These are phyloP conservation scores for Propithecus coquereli DNA, from an alignment of 2,113 vertebrate genomes.

Conservation along the genomic window DNA sequence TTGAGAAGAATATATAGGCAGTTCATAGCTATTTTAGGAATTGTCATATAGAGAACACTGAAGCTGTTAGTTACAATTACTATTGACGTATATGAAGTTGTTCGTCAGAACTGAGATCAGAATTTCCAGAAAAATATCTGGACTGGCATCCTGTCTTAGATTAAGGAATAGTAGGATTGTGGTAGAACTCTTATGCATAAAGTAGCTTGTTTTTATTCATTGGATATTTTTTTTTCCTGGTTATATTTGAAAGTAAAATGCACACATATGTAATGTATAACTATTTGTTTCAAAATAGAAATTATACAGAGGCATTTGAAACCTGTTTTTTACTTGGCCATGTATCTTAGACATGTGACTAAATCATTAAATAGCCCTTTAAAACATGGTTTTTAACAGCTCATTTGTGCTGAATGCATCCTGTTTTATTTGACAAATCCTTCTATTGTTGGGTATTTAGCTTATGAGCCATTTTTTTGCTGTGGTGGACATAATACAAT, in stretches of 20 bases:
- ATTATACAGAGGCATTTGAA: not conserved
- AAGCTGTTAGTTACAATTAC: not conserved
- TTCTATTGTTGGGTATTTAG: not conserved
- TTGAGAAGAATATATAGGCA: not conserved
- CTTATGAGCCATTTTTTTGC: not conserved
- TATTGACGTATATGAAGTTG: not conserved
- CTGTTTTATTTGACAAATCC: conserved; percentile 11
- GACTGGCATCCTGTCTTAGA: not conserved
- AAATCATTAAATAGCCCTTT: not conserved
- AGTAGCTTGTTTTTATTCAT: not conserved
- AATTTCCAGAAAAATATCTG: not conserved
- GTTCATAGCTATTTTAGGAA: not conserved
- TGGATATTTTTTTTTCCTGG: not conserved
- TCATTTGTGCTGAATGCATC: conserved; percentile 26
- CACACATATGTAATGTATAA: not conserved
- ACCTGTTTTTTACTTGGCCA: not conserved
- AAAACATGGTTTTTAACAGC: not conserved
- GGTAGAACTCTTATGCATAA: not conserved
- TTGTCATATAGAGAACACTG: not conserved
- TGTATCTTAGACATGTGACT: not conserved
- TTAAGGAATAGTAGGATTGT: not conserved
- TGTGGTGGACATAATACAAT: not conserved
- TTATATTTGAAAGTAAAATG: not conserved
- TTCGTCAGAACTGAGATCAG: not conserved
- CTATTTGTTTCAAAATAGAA: not conserved